A percentile compares a stretch with the other conserved stretches of the same genome.
phyloP scores from a whole-genome alignment of 2,797 vertebrate species.

The Darevskia nairensis region DNA sequence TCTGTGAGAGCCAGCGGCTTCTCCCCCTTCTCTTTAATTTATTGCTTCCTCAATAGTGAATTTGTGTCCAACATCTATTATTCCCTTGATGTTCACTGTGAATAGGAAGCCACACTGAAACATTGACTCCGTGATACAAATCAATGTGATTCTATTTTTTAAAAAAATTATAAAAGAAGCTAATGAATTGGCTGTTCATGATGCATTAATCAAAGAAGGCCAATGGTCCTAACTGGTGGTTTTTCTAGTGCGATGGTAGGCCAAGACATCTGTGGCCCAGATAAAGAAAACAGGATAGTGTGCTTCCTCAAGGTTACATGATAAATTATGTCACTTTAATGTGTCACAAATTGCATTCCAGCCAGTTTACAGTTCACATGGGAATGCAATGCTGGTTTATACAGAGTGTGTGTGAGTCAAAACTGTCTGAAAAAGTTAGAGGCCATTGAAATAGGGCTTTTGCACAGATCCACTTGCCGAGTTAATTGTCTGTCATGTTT shows the following conservation, averaged over 20 bases:
- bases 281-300: slow-evolving; percentile 78
- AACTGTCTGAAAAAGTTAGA: slow-evolving; percentile 63
- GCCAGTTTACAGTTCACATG: slow-evolving; percentile 64
- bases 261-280: slow-evolving; percentile 76
- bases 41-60: not conserved
- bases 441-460: slow-evolving; percentile 18
- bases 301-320: slow-evolving; percentile 72
- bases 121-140: not conserved
- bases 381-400: slow-evolving; percentile 59
- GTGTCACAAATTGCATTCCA: slow-evolving; percentile 70
- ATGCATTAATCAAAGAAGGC: slow-evolving; percentile 69
- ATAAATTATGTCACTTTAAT: slow-evolving; percentile 76
- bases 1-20: not conserved
- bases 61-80: slow-evolving; percentile 41
- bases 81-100: slow-evolving; percentile 34
- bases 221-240: slow-evolving; percentile 58
- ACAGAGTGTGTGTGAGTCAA: slow-evolving; percentile 61
- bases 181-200: slow-evolving; percentile 49
- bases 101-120: not conserved
- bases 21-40: not conserved
- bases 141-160: not conserved
- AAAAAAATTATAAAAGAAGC: not conserved
- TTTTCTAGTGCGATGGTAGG: slow-evolving; percentile 65
- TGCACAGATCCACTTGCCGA: not conserved
- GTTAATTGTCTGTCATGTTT: slow-evolving; percentile 40